Evolutionary conservation across 1,140 invertebrate genomes (phyloP).

Genomic region (Atta cephalotes): DNA sequence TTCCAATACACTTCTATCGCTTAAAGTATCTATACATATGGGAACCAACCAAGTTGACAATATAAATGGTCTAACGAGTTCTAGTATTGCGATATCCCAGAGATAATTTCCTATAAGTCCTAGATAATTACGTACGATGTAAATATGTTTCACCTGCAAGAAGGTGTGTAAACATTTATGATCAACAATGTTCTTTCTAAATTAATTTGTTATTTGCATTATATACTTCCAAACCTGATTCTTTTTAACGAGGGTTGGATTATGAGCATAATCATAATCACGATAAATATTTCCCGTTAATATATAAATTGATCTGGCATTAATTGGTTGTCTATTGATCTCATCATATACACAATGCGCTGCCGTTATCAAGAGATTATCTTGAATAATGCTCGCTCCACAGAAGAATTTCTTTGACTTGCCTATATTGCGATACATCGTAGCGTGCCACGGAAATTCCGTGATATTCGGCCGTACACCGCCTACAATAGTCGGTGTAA

Average conservation of each 20-base stretch:
- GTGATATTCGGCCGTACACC: constrained; percentile 74
- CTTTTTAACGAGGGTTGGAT: constrained; percentile 75
- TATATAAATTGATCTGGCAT: constrained; percentile 62
- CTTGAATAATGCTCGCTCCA: constrained; percentile 82
- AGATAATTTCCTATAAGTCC: constrained; percentile 81
- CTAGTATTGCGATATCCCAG: constrained; percentile 82
- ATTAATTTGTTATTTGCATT: not conserved
- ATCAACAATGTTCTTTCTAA: not conserved
- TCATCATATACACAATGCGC: constrained; percentile 84
- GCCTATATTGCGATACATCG: constrained; percentile 73
- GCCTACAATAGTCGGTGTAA: constrained; percentile 76
- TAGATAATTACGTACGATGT: constrained; percentile 77
- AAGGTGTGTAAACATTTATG: not conserved
- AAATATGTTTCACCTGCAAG: constrained; percentile 82
- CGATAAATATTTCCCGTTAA: constrained; percentile 80
- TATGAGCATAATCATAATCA: constrained; percentile 79
- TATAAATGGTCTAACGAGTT: constrained; percentile 74
- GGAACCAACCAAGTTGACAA: constrained; percentile 79
- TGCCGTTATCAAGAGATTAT: constrained; percentile 81
- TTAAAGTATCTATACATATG: constrained; percentile 80
- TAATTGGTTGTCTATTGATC: not conserved
- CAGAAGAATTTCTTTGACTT: constrained; percentile 79
- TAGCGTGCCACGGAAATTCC: constrained; percentile 84
- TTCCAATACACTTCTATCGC: constrained; percentile 69
- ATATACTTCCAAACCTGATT: constrained; percentile 64